Conservation (phyloP, 1,140 invertebrate genomes). For the Drosophila saltans region DNA sequence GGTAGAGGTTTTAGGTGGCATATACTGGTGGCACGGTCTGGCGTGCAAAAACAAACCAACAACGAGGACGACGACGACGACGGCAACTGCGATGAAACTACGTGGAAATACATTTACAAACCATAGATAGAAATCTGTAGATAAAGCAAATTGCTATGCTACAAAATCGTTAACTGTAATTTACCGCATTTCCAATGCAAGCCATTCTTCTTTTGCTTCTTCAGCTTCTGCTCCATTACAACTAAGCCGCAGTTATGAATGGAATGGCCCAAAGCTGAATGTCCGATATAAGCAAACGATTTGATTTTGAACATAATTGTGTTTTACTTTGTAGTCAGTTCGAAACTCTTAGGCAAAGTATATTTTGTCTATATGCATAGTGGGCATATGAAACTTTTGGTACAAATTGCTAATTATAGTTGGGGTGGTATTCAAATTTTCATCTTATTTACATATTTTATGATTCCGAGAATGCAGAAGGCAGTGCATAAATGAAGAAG, state of each 20-base stretch:
- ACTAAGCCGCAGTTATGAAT: constrained; percentile 56
- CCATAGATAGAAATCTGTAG: constrained; percentile 75
- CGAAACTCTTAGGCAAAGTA: neutral
- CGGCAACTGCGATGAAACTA: constrained; percentile 41
- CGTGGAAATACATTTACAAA: constrained; percentile 76
- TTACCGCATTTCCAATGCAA: constrained; percentile 73
- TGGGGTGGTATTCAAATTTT: constrained; percentile 43
- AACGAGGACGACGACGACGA: neutral
- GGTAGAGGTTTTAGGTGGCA: constrained; percentile 7
- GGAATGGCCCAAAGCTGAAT: constrained; percentile 15
- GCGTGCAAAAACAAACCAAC: constrained; percentile 75
- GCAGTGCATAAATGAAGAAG: too few species aligned
- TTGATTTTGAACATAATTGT: constrained; percentile 54
- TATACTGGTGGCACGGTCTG: constrained; percentile 36
- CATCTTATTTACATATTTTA: constrained; percentile 20
- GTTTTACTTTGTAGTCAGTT: constrained; percentile 39
- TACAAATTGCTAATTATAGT: constrained; percentile 42
- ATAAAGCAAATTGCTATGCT: constrained; percentile 80
- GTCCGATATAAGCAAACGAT: constrained; percentile 19
- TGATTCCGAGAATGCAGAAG: neutral
- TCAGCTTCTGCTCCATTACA: neutral
- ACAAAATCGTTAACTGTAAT: constrained; percentile 82
- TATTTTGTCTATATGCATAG: constrained; percentile 26
- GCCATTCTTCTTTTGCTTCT: constrained; percentile 28
- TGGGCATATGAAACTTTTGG: constrained; percentile 15